A percentile compares a stretch with the other conserved stretches of the same genome.
phyloP scores from a whole-genome alignment of 1,140 invertebrate genomes.

The Heliconius himera region DNA sequence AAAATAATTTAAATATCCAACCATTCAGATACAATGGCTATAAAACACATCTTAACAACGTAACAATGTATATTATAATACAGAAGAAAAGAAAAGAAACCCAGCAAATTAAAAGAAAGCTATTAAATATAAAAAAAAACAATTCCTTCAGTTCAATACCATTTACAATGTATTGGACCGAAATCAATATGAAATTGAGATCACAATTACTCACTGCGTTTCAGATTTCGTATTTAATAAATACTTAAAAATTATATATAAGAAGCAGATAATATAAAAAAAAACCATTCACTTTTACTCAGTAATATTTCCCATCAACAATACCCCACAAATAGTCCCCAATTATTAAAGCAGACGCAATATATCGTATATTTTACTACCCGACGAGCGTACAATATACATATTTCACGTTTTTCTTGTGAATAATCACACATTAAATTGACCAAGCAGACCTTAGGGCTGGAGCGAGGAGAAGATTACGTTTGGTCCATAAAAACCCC shows the following conservation, averaged over 20 bases:
- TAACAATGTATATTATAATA: no score
- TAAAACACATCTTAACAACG: no score
- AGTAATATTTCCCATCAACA: neutral
- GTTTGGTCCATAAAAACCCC: slow-evolving; percentile 50
- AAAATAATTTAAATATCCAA: no score
- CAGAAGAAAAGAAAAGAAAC: neutral
- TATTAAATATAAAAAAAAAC: neutral
- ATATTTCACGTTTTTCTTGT: slow-evolving; percentile 3
- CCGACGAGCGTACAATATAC: neutral
- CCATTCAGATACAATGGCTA: no score
- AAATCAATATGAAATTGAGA: neutral
- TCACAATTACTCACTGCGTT: neutral
- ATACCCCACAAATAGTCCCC: neutral
- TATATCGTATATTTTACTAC: neutral
- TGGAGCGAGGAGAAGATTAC: slow-evolving; percentile 1
- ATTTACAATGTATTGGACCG: neutral
- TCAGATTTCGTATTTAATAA: neutral
- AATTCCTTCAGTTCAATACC: neutral
- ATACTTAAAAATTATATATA: neutral
- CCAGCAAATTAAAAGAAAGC: neutral
- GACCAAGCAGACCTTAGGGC: slow-evolving; percentile 10
- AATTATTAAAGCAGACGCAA: slow-evolving; percentile 6
- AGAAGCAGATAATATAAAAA: neutral
- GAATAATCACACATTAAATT: slow-evolving; percentile 1
- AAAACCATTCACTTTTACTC: neutral